Evolutionary conservation across 2,888 invertebrate genomes (phyloP).

Genomic region (Torymus tubicola): DNA sequence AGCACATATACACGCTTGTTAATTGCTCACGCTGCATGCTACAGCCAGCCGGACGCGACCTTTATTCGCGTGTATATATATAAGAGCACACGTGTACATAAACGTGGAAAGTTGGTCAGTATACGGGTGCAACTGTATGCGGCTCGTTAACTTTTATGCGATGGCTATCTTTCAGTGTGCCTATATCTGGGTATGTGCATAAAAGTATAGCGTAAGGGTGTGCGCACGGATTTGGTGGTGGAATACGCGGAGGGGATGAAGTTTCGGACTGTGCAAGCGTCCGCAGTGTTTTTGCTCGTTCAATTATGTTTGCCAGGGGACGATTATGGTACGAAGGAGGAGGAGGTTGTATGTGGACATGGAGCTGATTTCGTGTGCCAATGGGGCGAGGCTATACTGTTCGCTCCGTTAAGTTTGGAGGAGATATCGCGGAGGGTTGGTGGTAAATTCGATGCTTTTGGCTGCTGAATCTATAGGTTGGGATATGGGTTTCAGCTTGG

Average conservation of each 20-base stretch:
- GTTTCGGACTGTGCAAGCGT: not conserved
- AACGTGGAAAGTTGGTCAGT: conserved; percentile 37
- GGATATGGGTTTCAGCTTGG: too few species aligned
- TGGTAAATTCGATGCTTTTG: too few species aligned
- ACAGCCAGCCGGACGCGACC: conserved; percentile 11
- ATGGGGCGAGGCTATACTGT: conserved; percentile 14
- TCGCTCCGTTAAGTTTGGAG: too few species aligned
- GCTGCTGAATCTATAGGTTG: too few species aligned
- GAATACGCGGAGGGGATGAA: not conserved
- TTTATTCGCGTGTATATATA: too few species aligned
- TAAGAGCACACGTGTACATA: not conserved
- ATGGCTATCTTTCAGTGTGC: conserved; percentile 31
- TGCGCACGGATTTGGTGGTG: conserved; percentile 22
- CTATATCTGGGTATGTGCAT: too few species aligned
- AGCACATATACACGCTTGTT: not conserved
- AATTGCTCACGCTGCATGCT: conserved; percentile 5
- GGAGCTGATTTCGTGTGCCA: conserved; percentile 25
- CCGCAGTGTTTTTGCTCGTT: not conserved
- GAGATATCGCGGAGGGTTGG: too few species aligned
- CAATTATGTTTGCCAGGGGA: conserved; percentile 23
- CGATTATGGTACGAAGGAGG: conserved; percentile 4
- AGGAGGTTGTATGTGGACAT: not conserved
- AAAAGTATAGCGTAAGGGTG: conserved; percentile 5
- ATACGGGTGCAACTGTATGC: not conserved
- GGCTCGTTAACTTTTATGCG: conserved; percentile 42